These are phyloP conservation scores for Crotalus tigris DNA, from an alignment of 2,113 vertebrate genomes.

Conservation along the genomic window DNA sequence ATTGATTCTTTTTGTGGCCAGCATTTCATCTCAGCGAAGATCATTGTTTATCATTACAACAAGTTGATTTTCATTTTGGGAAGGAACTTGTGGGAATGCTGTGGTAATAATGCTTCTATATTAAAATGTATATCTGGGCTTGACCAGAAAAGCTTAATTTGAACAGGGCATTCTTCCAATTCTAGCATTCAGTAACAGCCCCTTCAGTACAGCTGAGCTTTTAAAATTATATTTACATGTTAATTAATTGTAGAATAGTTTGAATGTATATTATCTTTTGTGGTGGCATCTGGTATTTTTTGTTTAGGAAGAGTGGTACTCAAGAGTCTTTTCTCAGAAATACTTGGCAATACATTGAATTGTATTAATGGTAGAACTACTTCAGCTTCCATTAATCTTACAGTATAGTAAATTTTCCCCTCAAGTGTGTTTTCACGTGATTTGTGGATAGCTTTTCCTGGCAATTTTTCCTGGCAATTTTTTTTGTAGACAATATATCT, in stretches of 20 bases:
- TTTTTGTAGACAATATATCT: neutral
- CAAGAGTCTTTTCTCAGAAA: neutral
- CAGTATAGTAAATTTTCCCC: conserved; percentile 27
- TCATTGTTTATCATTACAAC: neutral
- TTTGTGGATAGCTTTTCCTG: conserved; percentile 32
- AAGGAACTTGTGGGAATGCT: neutral
- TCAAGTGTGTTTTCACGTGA: rapidly evolving
- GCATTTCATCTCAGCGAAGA: neutral
- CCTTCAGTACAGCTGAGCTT: neutral
- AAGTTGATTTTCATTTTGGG: neutral
- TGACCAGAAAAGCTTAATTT: neutral
- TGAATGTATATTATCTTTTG: neutral
- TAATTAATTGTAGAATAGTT: neutral
- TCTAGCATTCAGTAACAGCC: neutral
- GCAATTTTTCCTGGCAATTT: conserved; percentile 25
- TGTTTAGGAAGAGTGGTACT: neutral
- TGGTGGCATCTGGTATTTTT: neutral
- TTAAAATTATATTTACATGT: neutral
- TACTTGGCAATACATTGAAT: neutral
- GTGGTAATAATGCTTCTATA: neutral
- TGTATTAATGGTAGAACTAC: neutral
- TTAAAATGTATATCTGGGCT: neutral
- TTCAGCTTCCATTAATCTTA: neutral
- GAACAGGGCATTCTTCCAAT: neutral
- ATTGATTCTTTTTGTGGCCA: neutral